Base-by-base conservation (phyloP, 2,113 vertebrate genomes). In the Anser brachyrhynchus region DNA sequence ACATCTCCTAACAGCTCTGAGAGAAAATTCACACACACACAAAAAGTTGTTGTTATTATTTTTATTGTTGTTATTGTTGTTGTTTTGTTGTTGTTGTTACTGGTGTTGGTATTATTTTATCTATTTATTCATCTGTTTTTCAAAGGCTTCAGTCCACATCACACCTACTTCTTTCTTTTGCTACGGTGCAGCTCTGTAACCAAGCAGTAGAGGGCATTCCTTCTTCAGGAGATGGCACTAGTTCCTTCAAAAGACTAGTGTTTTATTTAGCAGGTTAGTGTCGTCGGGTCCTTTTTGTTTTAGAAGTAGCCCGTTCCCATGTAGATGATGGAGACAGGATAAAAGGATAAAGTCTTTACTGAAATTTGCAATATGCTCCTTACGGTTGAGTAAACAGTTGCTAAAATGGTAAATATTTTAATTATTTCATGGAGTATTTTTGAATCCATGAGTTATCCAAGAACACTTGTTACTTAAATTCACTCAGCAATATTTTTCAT, bases 161-260 rank as follows among this genome's bases (percentile, higher is more conserved):
- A 76, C 72, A n/a, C 1, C 28, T 5, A 22, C 0, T 54, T 84
- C 43, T 22, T n/a, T 59, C 18, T 52, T 22, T 58, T 35, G 22
- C 46, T 17, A 4, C 3, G 33, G 43, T 77, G 87, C 86, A 95
- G 83, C 59, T 90, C 89, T 93, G 64, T 96, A 69, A 96, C 94
- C 87, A 82, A 75, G 91, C 97, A 97, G 97, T 90, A 97, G 97
- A 96, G 97, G 96, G 97, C 95, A 93, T 96, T 84, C 87, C 91
- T 84, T 97, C 96, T 96, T 96, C 81, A 97, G 90, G 61, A 96
- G 91, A 95, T 33, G 15, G 37, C 62, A 28, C 2, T 25, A 19
- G 37, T 4, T 77, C 54, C 16, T 31, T 19, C 29, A 28, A 57
- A 84, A 78, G 66, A 31, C 11, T 6, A 14, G 2, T 6, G 19